Evolutionary conservation across 2,113 vertebrate species (phyloP).

Genomic region (Sinocyclocheilus grahami): DNA sequence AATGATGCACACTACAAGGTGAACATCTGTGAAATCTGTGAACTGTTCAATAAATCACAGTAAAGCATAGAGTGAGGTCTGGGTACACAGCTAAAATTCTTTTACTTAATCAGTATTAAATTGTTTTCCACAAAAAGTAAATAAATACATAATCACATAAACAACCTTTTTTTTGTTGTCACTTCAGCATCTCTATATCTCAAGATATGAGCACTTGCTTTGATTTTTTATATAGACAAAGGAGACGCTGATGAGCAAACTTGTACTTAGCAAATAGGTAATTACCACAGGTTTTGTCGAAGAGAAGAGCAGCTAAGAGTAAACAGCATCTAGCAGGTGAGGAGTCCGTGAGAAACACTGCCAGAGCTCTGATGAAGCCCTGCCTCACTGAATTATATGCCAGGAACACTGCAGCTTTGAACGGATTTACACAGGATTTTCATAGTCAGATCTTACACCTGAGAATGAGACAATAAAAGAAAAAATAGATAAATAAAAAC

Average conservation of each 20-base stretch:
- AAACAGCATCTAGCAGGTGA: background rate
- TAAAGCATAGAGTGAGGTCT: background rate
- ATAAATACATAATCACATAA: too few relatives aligned
- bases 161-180: background rate
- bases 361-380: slow-evolving; percentile 7
- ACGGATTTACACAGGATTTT: slow-evolving; percentile 31
- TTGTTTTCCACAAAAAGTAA: background rate
- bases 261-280: slow-evolving; percentile 28
- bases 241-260: slow-evolving; percentile 19
- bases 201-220: slow-evolving; percentile 29
- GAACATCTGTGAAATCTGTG: slow-evolving; percentile 31
- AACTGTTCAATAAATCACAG: background rate
- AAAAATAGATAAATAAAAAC: background rate
- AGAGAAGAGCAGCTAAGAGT: slow-evolving; percentile 4
- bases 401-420: background rate
- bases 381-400: slow-evolving; percentile 15
- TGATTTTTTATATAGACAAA: slow-evolving; percentile 32
- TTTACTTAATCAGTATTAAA: background rate
- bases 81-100: background rate
- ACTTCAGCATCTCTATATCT: slow-evolving; percentile 8
- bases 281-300: background rate
- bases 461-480: background rate
- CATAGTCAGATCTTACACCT: slow-evolving; percentile 27
- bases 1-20: background rate
- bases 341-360: slow-evolving; percentile 23